phyloP scores from a whole-genome alignment of 2,888 invertebrate species.

The Diploptera punctata region DNA sequence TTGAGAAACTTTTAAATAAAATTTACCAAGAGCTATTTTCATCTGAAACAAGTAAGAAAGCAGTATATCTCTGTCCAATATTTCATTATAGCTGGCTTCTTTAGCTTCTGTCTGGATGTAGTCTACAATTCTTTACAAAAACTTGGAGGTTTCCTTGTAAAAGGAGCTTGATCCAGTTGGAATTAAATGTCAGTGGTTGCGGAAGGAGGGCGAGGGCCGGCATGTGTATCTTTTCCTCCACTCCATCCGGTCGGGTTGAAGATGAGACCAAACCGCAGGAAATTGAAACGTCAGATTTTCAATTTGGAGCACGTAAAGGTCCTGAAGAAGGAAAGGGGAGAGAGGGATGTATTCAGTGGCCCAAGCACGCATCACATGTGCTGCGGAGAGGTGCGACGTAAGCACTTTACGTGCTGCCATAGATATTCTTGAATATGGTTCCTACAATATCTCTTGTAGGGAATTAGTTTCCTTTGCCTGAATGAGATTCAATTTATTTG shows the following conservation, averaged over 20 bases:
- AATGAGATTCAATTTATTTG: no score
- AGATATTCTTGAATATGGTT: no score
- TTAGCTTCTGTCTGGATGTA: background rate
- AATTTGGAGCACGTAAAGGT: slow-evolving; percentile 35
- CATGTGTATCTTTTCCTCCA: slow-evolving; percentile 10
- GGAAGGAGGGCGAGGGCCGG: background rate
- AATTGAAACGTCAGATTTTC: slow-evolving; percentile 39
- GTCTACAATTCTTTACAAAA: slow-evolving; percentile 2
- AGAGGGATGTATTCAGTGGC: slow-evolving; percentile 12
- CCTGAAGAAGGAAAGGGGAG: background rate
- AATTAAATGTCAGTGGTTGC: slow-evolving; percentile 22
- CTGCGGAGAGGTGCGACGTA: background rate
- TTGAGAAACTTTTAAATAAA: no score
- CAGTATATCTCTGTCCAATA: background rate
- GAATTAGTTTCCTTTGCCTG: no score
- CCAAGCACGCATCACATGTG: slow-evolving; percentile 7
- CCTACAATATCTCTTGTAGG: no score
- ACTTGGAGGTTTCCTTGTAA: slow-evolving; percentile 1
- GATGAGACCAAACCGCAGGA: slow-evolving; percentile 37
- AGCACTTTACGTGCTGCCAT: background rate
- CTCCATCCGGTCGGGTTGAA: slow-evolving; percentile 9
- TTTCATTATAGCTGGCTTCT: background rate
- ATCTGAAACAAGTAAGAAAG: background rate
- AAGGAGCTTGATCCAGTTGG: slow-evolving; percentile 24
- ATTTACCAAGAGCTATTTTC: no score